A percentile compares a stretch with the other conserved stretches of the same genome.
phyloP scores from a whole-genome alignment of 2,888 invertebrate genomes.

The Serripes groenlandicus region DNA sequence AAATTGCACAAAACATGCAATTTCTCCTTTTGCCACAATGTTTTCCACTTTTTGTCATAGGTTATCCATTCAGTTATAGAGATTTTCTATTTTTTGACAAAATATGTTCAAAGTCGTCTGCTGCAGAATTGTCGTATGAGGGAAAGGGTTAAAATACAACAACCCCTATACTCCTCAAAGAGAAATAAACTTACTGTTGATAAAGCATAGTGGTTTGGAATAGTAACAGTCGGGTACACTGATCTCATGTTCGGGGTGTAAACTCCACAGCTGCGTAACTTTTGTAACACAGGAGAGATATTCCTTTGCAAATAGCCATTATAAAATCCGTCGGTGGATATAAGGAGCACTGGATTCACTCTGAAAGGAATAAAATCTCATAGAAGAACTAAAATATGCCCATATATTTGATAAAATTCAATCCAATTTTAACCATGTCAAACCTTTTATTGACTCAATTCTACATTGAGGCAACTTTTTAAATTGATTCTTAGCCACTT shows the following conservation, averaged over 20 bases:
- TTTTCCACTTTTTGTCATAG: not conserved
- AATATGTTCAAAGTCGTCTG: too few species aligned
- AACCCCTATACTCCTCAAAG: too few species aligned
- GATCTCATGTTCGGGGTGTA: constrained; percentile 77
- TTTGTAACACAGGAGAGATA: not conserved
- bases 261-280: constrained; percentile 76
- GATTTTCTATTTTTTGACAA: not conserved
- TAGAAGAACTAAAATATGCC: not conserved
- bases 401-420: too few species aligned
- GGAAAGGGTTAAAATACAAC: too few species aligned
- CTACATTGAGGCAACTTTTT: too few species aligned
- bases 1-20: too few species aligned
- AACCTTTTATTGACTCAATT: too few species aligned
- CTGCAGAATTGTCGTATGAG: too few species aligned
- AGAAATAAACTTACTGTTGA: constrained; percentile 74
- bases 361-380: not conserved
- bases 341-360: constrained; percentile 5
- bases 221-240: constrained; percentile 81
- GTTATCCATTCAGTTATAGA: not conserved
- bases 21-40: not conserved
- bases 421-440: too few species aligned
- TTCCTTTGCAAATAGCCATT: not conserved
- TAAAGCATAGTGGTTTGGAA: constrained; percentile 83
- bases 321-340: not conserved
- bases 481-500: too few species aligned